These are phyloP conservation scores for Anabacerthia variegaticeps DNA, from an alignment of 2,797 vertebrate species.

Conservation along the genomic window DNA sequence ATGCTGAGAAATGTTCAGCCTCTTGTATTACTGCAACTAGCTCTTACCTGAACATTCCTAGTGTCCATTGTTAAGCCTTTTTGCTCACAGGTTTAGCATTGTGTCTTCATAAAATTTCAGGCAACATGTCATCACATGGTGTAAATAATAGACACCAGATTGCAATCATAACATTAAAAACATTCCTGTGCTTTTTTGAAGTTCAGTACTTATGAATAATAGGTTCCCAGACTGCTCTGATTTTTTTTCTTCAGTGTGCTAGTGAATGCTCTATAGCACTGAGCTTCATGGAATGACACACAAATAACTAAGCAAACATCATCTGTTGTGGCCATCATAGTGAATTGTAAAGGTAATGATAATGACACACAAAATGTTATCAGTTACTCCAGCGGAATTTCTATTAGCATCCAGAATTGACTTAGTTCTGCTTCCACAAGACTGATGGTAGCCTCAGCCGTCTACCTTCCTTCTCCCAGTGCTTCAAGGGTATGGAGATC, in stretches of 20 bases:
- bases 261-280: neutral
- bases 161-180: slow-evolving; percentile 49
- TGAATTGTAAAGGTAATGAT: neutral
- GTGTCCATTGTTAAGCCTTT: slow-evolving; percentile 40
- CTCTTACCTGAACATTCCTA: neutral
- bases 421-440: neutral
- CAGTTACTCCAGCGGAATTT: neutral
- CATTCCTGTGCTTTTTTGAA: neutral
- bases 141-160: slow-evolving; percentile 66
- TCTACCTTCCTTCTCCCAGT: neutral
- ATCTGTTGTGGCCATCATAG: neutral
- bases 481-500: neutral
- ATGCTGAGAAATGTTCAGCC: neutral
- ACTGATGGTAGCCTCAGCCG: neutral
- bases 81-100: slow-evolving; percentile 15
- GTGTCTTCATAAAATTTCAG: slow-evolving; percentile 50
- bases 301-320: slow-evolving; percentile 12
- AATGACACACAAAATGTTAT: neutral
- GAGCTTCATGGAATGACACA: neutral
- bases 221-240: slow-evolving; percentile 1
- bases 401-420: neutral
- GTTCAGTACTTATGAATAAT: slow-evolving; percentile 17
- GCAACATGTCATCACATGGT: slow-evolving; percentile 40
- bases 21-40: neutral
- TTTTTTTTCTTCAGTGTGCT: neutral